Conservation (phyloP, 2,797 vertebrate genomes). For the Moxostoma hubbsi region DNA sequence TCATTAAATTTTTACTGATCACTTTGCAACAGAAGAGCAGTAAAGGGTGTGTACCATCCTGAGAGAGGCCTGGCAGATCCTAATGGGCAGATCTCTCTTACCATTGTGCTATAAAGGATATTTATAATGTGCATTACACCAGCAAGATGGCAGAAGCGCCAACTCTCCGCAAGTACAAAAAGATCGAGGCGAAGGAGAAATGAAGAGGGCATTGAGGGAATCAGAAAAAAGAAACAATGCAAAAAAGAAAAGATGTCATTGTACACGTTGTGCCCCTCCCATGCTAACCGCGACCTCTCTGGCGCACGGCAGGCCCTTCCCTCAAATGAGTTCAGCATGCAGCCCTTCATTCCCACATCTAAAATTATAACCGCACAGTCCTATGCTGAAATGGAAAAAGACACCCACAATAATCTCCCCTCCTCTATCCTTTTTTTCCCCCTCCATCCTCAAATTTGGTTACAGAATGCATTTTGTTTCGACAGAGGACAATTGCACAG, state of each 20-base stretch:
- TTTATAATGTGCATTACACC: constrained; percentile 75
- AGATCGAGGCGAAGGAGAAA: constrained; percentile 21
- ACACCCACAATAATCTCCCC: constrained; percentile 79
- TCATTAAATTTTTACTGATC: constrained; percentile 99
- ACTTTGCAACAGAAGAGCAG: constrained; percentile 93
- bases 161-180: constrained; percentile 24
- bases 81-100: constrained; percentile 78
- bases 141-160: constrained; percentile 24
- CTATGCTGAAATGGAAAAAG: constrained; percentile 79
- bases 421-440: constrained; percentile 65
- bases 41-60: constrained; percentile 89
- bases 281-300: constrained; percentile 77
- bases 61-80: constrained; percentile 81
- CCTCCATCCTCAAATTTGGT: constrained; percentile 75
- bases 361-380: constrained; percentile 78
- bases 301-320: constrained; percentile 77
- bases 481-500: constrained; percentile 69
- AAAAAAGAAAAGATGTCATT: constrained; percentile 72
- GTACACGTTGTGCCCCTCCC: constrained; percentile 78
- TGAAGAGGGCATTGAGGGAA: constrained; percentile 9
- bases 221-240: constrained; percentile 38
- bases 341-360: constrained; percentile 79
- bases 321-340: constrained; percentile 86
- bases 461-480: constrained; percentile 78
- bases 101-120: constrained; percentile 84